These are phyloP conservation scores for Eilema caniola DNA, from an alignment of 2,888 invertebrate genomes.

Conservation along the genomic window DNA sequence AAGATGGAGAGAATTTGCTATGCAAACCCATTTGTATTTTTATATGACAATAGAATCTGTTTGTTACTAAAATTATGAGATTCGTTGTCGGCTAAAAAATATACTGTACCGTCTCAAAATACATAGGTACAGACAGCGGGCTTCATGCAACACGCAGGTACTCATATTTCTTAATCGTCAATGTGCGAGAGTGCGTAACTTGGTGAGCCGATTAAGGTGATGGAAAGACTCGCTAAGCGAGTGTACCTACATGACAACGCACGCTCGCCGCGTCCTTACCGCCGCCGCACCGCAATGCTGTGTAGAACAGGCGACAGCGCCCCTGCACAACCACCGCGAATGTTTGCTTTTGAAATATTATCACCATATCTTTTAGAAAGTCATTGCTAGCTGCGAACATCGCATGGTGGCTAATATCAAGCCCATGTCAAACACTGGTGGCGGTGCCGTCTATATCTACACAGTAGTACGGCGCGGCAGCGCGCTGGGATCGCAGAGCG, in stretches of 20 bases:
- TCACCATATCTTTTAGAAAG: background rate
- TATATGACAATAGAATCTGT: slow-evolving; percentile 63
- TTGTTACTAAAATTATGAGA: slow-evolving; percentile 71
- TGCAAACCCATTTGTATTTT: slow-evolving; percentile 71
- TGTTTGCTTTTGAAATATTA: too few relatives aligned
- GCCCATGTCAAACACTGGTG: background rate
- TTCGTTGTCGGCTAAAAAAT: slow-evolving; percentile 73
- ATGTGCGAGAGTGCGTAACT: background rate
- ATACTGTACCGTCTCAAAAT: slow-evolving; percentile 44
- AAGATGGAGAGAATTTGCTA: slow-evolving; percentile 71
- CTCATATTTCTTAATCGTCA: background rate
- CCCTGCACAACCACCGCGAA: too few relatives aligned
- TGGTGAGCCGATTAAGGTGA: too few relatives aligned
- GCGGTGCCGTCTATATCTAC: background rate
- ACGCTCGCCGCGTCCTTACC: background rate
- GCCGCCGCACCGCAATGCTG: background rate
- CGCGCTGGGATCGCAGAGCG: background rate
- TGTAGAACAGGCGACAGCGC: too few relatives aligned
- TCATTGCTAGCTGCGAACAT: background rate
- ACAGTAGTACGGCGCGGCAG: background rate
- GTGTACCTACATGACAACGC: background rate
- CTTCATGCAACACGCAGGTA: background rate
- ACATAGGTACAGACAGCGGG: background rate
- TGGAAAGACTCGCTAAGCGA: background rate
- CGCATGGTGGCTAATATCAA: background rate